Percentiles rank a stretch among this genome's conserved stretches.
phyloP scores from a whole-genome alignment of 2,888 invertebrate species.

The Tethea ocularis region DNA sequence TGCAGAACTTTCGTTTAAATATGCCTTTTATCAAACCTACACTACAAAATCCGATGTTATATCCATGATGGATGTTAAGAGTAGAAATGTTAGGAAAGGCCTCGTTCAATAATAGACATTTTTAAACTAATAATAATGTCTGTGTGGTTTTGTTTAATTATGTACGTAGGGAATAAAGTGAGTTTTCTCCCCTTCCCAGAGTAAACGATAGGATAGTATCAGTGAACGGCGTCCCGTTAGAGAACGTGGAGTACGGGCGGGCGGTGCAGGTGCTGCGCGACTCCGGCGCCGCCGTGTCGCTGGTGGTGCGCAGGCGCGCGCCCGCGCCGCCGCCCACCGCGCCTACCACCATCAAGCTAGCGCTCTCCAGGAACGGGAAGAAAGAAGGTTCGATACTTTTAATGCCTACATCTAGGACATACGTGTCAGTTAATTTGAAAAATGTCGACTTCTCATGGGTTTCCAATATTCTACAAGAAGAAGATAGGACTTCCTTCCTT shows the following conservation, averaged over 20 bases:
- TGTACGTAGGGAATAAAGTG: too few species aligned
- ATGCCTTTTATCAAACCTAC: too few species aligned
- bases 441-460: too few species aligned
- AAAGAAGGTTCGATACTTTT: conserved; percentile 91
- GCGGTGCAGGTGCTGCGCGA: conserved; percentile 96
- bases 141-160: too few species aligned
- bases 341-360: conserved; percentile 89
- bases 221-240: conserved; percentile 97
- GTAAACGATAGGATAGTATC: conserved; percentile 98
- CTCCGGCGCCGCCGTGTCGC: conserved; percentile 93
- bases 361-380: conserved; percentile 95
- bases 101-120: too few species aligned
- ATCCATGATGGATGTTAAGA: too few species aligned
- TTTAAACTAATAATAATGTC: too few species aligned
- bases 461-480: too few species aligned
- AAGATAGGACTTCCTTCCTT: too few species aligned
- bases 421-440: not conserved
- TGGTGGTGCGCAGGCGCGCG: conserved; percentile 94
- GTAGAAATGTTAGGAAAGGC: too few species aligned
- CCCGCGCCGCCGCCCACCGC: conserved; percentile 80
- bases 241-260: conserved; percentile 98
- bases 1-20: too few species aligned
- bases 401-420: not conserved
- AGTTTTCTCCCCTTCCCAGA: conserved; percentile 78
- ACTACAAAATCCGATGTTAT: too few species aligned